phyloP scores from a whole-genome alignment of 2,113 vertebrate genomes.

The Elaphurus davidianus region DNA sequence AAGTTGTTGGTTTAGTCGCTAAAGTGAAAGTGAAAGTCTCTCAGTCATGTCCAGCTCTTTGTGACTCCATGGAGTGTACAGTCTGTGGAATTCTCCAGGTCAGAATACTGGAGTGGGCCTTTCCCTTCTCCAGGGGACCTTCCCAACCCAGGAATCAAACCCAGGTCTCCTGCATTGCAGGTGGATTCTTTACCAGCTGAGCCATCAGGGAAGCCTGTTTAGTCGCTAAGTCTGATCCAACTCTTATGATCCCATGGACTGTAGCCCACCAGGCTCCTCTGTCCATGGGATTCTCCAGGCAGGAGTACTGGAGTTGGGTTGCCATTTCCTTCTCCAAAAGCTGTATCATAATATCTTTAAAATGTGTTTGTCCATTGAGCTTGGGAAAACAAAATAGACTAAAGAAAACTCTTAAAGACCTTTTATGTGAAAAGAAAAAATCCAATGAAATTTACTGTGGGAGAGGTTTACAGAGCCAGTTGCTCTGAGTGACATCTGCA shows the following conservation, averaged over 20 bases:
- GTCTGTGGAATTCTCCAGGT: not conserved
- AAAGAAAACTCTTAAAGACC: not conserved
- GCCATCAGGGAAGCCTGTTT: not conserved
- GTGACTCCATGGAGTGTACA: not conserved
- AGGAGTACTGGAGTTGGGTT: not conserved
- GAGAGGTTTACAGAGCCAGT: not conserved
- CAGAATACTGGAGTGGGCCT: not conserved
- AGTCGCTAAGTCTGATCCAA: not conserved
- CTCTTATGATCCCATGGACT: not conserved
- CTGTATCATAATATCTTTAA: not conserved
- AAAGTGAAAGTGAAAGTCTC: not conserved
- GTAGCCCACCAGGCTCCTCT: not conserved
- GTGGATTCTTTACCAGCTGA: not conserved
- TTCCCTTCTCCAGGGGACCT: not conserved
- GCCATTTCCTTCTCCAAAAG: not conserved
- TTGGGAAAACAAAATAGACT: not conserved
- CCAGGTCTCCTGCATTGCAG: not conserved
- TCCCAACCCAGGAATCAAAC: not conserved
- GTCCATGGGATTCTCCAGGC: not conserved
- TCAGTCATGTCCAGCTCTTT: not conserved
- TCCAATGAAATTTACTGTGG: not conserved
- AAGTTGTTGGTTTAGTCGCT: not conserved
- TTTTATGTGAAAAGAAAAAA: conserved; percentile 10
- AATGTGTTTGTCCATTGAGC: not conserved
- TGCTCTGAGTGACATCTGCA: not conserved